A percentile compares a stretch with the other conserved stretches of the same genome.
Evolutionary conservation across 2,113 vertebrate genomes (phyloP).

Genomic region (Antechinus stuartii): DNA sequence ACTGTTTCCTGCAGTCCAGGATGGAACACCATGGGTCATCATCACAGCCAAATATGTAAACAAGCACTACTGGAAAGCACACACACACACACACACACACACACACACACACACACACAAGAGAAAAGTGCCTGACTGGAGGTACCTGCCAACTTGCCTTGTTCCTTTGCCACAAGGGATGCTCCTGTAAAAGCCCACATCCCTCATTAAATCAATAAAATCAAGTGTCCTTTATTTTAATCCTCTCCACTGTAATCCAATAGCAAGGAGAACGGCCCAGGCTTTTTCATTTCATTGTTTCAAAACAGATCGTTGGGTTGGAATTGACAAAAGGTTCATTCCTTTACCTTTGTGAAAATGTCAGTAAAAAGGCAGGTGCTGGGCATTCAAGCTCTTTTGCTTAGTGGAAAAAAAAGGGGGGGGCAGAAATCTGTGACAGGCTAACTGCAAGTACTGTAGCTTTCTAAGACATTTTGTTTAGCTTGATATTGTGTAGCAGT

Average conservation of each 20-base stretch:
- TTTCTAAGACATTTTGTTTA: conserved; percentile 87
- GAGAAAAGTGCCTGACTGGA: conserved; percentile 61
- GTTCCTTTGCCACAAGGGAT: conserved; percentile 69
- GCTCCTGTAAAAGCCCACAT: conserved; percentile 62
- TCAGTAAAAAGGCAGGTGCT: conserved; percentile 84
- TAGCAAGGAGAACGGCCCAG: conserved; percentile 71
- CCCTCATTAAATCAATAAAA: conserved; percentile 87
- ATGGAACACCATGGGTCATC: conserved; percentile 76
- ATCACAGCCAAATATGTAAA: conserved; percentile 69
- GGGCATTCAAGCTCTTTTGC: conserved; percentile 82
- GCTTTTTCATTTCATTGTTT: conserved; percentile 84
- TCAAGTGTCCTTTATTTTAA: conserved; percentile 86
- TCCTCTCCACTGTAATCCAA: conserved; percentile 77
- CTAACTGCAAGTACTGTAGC: conserved; percentile 80
- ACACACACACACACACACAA: conserved; percentile 34
- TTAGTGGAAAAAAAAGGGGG: conserved; percentile 67
- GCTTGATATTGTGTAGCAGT: conserved; percentile 84
- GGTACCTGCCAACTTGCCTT: conserved; percentile 63
- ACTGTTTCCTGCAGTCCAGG: conserved; percentile 73
- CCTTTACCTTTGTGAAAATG: conserved; percentile 86
- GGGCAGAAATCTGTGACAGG: conserved; percentile 77
- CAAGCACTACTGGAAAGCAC: conserved; percentile 68
- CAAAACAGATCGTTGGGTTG: conserved; percentile 79
- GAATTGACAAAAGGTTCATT: conserved; percentile 84
- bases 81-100: conserved; percentile 48